These are phyloP conservation scores for Poecilobothrus nobilitatus DNA, from an alignment of 2,888 invertebrate species.

Conservation along the genomic window DNA sequence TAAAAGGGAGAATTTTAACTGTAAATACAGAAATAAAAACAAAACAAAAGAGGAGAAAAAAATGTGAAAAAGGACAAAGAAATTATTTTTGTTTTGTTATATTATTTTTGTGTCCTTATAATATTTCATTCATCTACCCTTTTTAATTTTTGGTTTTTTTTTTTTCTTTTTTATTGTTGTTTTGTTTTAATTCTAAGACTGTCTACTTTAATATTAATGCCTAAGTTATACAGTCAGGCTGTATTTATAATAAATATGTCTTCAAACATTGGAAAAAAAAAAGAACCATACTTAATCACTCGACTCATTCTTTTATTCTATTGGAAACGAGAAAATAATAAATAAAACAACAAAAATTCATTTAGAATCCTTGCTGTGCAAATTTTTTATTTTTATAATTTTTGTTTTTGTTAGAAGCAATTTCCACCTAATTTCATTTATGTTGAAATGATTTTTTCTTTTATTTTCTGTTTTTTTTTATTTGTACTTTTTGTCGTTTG, in stretches of 20 bases:
- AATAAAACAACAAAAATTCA: neutral
- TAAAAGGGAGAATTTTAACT: too few relatives aligned
- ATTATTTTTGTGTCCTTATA: too few relatives aligned
- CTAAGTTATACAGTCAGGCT: too few relatives aligned
- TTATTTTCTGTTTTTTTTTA: neutral
- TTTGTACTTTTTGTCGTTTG: neutral
- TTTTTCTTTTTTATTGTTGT: too few relatives aligned
- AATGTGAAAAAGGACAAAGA: too few relatives aligned
- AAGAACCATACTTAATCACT: neutral
- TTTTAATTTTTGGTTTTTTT: too few relatives aligned
- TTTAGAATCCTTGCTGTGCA: neutral
- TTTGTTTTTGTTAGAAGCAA: constrained; percentile 2
- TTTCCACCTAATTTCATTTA: constrained; percentile 6
- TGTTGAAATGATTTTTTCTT: neutral
- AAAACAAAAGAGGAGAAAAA: too few relatives aligned
- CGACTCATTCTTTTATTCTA: neutral
- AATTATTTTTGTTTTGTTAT: too few relatives aligned
- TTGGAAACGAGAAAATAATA: neutral
- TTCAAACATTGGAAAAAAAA: neutral
- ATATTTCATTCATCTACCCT: too few relatives aligned
- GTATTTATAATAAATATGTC: neutral
- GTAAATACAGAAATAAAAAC: too few relatives aligned
- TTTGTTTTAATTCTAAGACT: too few relatives aligned
- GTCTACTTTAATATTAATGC: too few relatives aligned
- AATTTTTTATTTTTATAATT: neutral